These are phyloP conservation scores for Resseliella maxima DNA, from an alignment of 2,888 invertebrate species.

Conservation along the genomic window DNA sequence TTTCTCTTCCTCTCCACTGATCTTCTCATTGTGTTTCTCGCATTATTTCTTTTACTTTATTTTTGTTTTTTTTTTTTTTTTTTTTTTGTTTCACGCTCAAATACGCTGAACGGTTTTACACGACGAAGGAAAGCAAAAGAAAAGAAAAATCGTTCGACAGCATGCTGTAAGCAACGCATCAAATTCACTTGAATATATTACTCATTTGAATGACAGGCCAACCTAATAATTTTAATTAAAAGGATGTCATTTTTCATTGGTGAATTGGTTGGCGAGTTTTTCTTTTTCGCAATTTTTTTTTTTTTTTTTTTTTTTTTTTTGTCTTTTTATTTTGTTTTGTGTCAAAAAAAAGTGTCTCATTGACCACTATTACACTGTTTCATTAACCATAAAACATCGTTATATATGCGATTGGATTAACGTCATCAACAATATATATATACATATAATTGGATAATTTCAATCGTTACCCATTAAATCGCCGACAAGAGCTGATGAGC, in stretches of 20 bases:
- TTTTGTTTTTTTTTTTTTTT: background rate
- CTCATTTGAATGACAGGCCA: slow-evolving; percentile 29
- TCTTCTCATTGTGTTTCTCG: background rate
- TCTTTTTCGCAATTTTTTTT: too few relatives aligned
- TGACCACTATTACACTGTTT: too few relatives aligned
- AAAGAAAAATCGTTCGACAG: background rate
- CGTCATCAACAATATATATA: background rate
- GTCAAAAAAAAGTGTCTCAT: too few relatives aligned
- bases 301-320: too few relatives aligned
- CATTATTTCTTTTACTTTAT: background rate
- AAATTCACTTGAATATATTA: slow-evolving; percentile 25
- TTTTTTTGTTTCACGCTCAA: background rate
- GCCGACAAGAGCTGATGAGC: background rate
- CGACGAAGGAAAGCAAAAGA: background rate
- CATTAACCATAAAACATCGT: too few relatives aligned
- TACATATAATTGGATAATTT: background rate
- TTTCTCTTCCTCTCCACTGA: background rate
- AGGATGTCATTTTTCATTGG: slow-evolving; percentile 14
- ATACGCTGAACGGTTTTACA: background rate
- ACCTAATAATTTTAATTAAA: slow-evolving; percentile 49
- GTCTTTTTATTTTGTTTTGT: too few relatives aligned
- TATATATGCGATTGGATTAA: background rate
- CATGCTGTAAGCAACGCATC: background rate
- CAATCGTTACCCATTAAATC: background rate
- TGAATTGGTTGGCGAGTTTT: background rate